phyloP scores from a whole-genome alignment of 2,113 vertebrate genomes.

The Pseudorasbora parva region DNA sequence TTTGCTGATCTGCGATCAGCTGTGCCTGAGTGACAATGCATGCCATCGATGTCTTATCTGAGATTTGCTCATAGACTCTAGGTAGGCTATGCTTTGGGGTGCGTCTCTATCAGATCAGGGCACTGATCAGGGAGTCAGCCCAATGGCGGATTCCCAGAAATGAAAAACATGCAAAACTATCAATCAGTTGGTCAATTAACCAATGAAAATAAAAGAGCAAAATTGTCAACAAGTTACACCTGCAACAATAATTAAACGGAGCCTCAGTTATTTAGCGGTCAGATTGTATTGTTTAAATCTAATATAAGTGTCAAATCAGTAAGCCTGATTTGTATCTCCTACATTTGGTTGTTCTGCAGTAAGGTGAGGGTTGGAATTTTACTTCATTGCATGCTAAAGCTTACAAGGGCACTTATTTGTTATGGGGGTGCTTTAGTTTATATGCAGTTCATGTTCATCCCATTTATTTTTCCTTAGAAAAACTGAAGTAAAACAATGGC shows the following conservation, averaged over 20 bases:
- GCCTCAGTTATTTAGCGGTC: neutral
- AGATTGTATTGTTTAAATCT: neutral
- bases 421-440: neutral
- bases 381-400: neutral
- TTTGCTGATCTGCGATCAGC: slow-evolving; percentile 10
- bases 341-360: neutral
- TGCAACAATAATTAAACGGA: neutral
- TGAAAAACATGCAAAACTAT: too few relatives aligned
- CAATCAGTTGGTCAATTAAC: neutral
- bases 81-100: too few relatives aligned
- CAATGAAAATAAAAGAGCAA: neutral
- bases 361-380: neutral
- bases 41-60: neutral
- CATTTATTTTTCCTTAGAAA: neutral
- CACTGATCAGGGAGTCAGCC: too few relatives aligned
- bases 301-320: neutral
- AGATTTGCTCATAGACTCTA: too few relatives aligned
- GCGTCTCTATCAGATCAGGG: too few relatives aligned
- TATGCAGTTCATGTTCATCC: neutral
- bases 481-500: slow-evolving; percentile 26
- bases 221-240: slow-evolving; percentile 11
- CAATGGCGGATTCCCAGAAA: too few relatives aligned
- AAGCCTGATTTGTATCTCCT: neutral
- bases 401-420: neutral
- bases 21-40: neutral